Evolutionary conservation across 2,797 vertebrate genomes (phyloP), one percentile per base, ranked within the genome.

Genomic region (Xenopus petersii): DNA sequence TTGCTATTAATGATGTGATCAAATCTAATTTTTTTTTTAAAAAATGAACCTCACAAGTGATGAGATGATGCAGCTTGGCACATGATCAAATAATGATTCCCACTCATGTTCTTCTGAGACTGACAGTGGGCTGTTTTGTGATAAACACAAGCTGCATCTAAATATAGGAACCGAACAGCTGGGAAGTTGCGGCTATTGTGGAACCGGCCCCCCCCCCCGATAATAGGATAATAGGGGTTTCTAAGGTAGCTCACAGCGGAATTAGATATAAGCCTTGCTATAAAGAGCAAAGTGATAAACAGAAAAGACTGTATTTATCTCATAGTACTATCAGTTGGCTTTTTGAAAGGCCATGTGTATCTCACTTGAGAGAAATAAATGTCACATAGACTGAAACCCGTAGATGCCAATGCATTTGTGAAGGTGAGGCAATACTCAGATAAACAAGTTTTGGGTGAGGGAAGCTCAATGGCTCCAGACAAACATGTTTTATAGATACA

Each of bases 51-150:
- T 51, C 49, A 51, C 15, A 51, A 51, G 49, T 15, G 15, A 10
- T 51, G 60, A 62, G 24, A 74, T 87, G 30, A 64, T 64, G 30
- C 26, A 64, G 62, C 12, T 64, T 64, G 62, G 62, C 12, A 5
- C n/a, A 2, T 48, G 64, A 21, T 42, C 11, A 48, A 49, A 66
- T 66, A 42, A 49, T 48, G 21, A 48, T 15, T 42, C 62, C 62
- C 62, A 64, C 62, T 46, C 62, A 64, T 64, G 33, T 46, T 42
- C 15, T n/a, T n/a, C 5, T 33, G 49, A 7, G 26, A 42, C 12
- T 15, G 21, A 21, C 21, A 21, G 46, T 36, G 12, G 48, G 48
- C 46, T 30, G 61, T 13, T 13, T 48, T 62, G 58, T 15, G 58
- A 55, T 36, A 69, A n/a, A 33, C 60, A n/a, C 48, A 15, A 24